phyloP scores from a whole-genome alignment of 2,888 invertebrate genomes.

The Tuberolachnus salignus region DNA sequence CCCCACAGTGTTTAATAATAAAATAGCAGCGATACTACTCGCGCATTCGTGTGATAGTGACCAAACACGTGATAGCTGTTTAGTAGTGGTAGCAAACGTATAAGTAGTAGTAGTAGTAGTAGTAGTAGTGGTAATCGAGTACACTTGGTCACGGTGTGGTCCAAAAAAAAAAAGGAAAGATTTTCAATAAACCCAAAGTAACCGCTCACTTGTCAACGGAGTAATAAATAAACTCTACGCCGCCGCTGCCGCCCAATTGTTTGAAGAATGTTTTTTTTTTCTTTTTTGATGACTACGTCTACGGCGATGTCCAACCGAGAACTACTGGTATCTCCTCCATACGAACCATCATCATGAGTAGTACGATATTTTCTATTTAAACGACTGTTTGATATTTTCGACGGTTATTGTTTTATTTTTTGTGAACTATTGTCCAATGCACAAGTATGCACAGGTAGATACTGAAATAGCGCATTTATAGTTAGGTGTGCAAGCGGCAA shows the following conservation, averaged over 20 bases:
- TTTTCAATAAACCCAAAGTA: slow-evolving; percentile 35
- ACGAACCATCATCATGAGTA: too few species aligned
- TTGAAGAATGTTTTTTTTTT: not conserved
- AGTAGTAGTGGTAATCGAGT: not conserved
- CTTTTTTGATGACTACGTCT: not conserved
- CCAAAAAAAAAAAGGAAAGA: not conserved
- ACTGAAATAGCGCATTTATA: too few species aligned
- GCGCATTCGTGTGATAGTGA: not conserved
- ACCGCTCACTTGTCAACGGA: slow-evolving; percentile 26
- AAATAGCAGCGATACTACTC: not conserved
- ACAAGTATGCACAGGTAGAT: too few species aligned
- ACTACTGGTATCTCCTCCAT: too few species aligned
- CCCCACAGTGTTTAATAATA: not conserved
- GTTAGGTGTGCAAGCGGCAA: too few species aligned
- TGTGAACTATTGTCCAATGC: too few species aligned
- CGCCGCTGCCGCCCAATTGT: not conserved
- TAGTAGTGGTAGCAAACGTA: not conserved
- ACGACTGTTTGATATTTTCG: too few species aligned
- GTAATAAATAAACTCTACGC: slow-evolving; percentile 24
- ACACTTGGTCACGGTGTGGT: slow-evolving; percentile 35
- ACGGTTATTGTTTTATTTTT: too few species aligned
- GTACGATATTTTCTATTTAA: too few species aligned
- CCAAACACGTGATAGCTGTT: not conserved
- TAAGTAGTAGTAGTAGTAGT: not conserved
- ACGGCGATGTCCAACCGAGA: not conserved